A percentile compares a stretch with the other conserved stretches of the same genome.
Conservation (phyloP, 2,888 invertebrate species). For the Zhengitettix transpicula region DNA sequence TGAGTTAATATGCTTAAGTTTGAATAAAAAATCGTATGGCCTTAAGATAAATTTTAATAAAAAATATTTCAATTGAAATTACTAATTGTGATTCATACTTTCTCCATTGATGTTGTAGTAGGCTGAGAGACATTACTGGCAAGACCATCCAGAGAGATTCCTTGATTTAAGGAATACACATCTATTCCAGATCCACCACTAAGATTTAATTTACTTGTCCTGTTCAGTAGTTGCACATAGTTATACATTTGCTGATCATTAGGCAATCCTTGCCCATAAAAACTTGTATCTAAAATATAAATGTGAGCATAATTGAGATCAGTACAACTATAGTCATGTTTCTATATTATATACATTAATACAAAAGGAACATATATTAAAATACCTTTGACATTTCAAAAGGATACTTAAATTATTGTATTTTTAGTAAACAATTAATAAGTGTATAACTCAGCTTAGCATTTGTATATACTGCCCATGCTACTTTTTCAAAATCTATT, state of each 20-base stretch:
- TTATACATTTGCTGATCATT: constrained; percentile 12
- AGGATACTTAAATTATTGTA: too few species aligned
- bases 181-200: background rate
- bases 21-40: background rate
- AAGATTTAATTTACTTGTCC: constrained; percentile 4
- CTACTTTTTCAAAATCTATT: too few species aligned
- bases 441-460: too few species aligned
- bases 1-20: too few species aligned
- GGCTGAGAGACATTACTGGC: background rate
- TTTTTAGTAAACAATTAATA: too few species aligned
- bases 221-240: constrained; percentile 11
- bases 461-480: too few species aligned
- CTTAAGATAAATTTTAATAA: background rate
- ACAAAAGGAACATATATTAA: too few species aligned
- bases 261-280: constrained; percentile 13
- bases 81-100: background rate
- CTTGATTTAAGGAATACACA: background rate
- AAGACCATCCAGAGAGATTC: background rate
- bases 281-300: constrained; percentile 1
- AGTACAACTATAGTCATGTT: too few species aligned
- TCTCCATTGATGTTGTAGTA: background rate
- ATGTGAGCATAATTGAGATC: background rate
- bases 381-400: too few species aligned
- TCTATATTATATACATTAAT: too few species aligned
- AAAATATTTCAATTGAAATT: background rate